Percentiles rank a stretch among this genome's conserved stretches.
These are phyloP conservation scores for Alces alces DNA, from an alignment of 2,113 vertebrate species.

Conservation along the genomic window DNA sequence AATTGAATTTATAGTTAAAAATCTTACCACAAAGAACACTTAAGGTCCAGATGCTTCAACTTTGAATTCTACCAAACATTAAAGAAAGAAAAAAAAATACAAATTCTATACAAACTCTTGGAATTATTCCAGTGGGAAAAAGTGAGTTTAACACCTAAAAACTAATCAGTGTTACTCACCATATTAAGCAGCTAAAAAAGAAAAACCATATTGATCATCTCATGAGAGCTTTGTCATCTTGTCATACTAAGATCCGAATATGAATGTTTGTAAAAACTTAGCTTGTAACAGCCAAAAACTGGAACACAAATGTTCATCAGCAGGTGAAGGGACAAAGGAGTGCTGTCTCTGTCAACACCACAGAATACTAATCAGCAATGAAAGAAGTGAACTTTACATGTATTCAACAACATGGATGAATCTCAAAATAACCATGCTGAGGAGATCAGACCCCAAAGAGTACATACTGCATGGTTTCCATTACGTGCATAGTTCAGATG, in stretches of 20 bases:
- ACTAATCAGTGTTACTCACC: neutral
- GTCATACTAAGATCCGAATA: neutral
- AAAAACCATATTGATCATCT: neutral
- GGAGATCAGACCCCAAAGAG: neutral
- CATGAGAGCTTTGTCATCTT: neutral
- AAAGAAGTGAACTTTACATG: neutral
- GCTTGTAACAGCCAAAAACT: neutral
- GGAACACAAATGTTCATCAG: neutral
- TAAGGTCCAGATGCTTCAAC: neutral
- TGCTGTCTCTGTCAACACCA: neutral
- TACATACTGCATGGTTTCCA: neutral
- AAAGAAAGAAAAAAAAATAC: neutral
- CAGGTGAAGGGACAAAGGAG: neutral
- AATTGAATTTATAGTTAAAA: neutral
- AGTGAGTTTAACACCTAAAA: neutral
- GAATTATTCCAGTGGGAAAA: neutral
- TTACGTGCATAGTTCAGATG: neutral
- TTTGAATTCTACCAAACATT: neutral
- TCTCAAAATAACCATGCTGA: neutral
- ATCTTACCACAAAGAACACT: neutral
- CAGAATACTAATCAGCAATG: neutral
- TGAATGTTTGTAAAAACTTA: neutral
- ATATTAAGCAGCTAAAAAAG: neutral
- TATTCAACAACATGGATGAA: neutral
- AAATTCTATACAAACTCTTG: neutral